Evolutionary conservation across 1,140 invertebrate genomes (phyloP).

Genomic region (Maconellicoccus hirsutus): DNA sequence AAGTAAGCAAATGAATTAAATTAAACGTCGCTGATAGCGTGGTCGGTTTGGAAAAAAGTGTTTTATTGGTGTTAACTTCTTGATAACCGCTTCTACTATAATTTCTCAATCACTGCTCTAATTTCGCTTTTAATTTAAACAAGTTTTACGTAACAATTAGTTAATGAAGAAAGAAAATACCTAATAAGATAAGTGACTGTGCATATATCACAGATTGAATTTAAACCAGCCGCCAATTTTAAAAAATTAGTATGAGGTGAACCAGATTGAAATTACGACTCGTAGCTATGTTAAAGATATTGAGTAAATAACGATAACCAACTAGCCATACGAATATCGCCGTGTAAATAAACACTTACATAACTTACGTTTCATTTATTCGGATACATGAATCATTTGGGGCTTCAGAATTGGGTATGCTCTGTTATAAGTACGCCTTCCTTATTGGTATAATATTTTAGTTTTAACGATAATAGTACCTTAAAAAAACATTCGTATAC

Average conservation of each 20-base stretch:
- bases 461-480: not conserved
- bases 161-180: not conserved
- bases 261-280: not conserved
- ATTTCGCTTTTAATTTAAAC: not conserved
- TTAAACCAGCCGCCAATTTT: not conserved
- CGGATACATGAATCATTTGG: not conserved
- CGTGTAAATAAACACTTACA: not conserved
- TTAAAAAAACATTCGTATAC: no score
- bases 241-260: not conserved
- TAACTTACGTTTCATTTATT: not conserved
- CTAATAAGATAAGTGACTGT: not conserved
- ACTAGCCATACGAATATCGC: not conserved
- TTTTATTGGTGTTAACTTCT: not conserved
- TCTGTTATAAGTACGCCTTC: not conserved
- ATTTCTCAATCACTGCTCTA: not conserved
- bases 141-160: constrained; percentile 5
- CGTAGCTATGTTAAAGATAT: not conserved
- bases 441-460: not conserved
- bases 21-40: no score
- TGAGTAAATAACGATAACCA: not conserved
- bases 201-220: not conserved
- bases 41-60: no score
- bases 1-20: no score
- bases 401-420: not conserved
- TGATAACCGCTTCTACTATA: not conserved